Conservation (phyloP, 1,140 invertebrate genomes). For the Drosophila persimilis region DNA sequence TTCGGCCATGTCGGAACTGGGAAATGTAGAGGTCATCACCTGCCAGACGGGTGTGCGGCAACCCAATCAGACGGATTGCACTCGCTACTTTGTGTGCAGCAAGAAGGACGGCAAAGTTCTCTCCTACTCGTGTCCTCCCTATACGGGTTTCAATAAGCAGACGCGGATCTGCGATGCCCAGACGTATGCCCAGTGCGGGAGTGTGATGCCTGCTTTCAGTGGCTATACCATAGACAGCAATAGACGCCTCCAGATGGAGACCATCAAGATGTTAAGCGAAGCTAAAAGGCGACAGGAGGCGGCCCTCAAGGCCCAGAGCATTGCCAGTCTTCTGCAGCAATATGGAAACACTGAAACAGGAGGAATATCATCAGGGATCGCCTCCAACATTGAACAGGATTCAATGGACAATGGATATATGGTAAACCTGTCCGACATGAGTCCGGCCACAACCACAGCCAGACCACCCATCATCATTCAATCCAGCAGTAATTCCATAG, state of each 20-base stretch:
- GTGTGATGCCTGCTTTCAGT: slow-evolving; percentile 39
- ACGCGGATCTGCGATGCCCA: slow-evolving; percentile 83
- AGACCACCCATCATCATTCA: slow-evolving; percentile 45
- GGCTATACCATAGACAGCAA: slow-evolving; percentile 69
- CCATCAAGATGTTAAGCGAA: slow-evolving; percentile 66
- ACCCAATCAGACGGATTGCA: slow-evolving; percentile 84
- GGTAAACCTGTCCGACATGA: slow-evolving; percentile 46
- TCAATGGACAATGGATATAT: slow-evolving; percentile 54
- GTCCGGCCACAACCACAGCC: slow-evolving; percentile 31
- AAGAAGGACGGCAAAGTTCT: slow-evolving; percentile 82
- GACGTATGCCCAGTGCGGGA: slow-evolving; percentile 77
- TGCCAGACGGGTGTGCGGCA: slow-evolving; percentile 83
- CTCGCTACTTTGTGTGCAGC: slow-evolving; percentile 84
- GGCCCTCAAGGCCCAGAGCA: slow-evolving; percentile 65
- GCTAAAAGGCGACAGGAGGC: slow-evolving; percentile 72
- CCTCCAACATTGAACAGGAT: slow-evolving; percentile 57
- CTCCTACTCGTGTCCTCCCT: slow-evolving; percentile 83
- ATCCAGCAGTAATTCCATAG: slow-evolving; percentile 14
- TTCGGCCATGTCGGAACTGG: slow-evolving; percentile 35
- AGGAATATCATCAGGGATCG: neutral
- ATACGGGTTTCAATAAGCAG: slow-evolving; percentile 84
- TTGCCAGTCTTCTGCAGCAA: slow-evolving; percentile 71
- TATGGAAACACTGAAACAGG: slow-evolving; percentile 39
- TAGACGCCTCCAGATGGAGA: slow-evolving; percentile 65
- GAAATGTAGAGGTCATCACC: slow-evolving; percentile 82